These are phyloP conservation scores for Nylanderia fulva DNA, from an alignment of 1,140 invertebrate genomes.

Conservation along the genomic window DNA sequence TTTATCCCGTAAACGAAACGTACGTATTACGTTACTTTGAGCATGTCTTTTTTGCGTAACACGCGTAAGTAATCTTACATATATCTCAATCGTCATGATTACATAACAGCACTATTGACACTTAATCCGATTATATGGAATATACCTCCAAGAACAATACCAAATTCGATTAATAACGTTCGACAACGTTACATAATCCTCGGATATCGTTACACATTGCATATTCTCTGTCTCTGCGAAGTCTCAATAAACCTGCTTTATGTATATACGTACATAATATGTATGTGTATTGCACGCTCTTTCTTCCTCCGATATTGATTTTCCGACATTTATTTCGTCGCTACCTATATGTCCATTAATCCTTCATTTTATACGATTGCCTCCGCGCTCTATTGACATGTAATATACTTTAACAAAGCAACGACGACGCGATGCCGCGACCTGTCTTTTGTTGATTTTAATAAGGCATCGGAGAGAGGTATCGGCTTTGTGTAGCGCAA, in stretches of 20 bases:
- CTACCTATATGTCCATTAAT: conserved; percentile 24
- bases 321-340: conserved; percentile 32
- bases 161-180: background rate
- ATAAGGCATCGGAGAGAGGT: conserved; percentile 19
- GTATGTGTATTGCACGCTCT: too few relatives aligned
- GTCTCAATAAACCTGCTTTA: background rate
- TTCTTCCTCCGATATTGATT: conserved; percentile 19
- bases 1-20: background rate
- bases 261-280: too few relatives aligned
- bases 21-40: background rate
- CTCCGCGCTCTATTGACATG: conserved; percentile 9
- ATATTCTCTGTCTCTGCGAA: background rate
- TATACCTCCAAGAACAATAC: background rate
- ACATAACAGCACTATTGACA: background rate
- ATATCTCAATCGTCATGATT: background rate
- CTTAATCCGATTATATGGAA: background rate
- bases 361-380: conserved; percentile 29
- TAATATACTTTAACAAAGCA: conserved; percentile 39
- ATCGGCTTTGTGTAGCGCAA: background rate
- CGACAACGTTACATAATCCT: background rate
- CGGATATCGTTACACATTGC: background rate
- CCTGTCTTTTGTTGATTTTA: conserved; percentile 43
- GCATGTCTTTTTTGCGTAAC: background rate
- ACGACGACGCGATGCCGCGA: background rate
- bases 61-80: background rate